These are phyloP conservation scores for Augiades crinisus DNA, from an alignment of 2,888 invertebrate species.

Conservation along the genomic window DNA sequence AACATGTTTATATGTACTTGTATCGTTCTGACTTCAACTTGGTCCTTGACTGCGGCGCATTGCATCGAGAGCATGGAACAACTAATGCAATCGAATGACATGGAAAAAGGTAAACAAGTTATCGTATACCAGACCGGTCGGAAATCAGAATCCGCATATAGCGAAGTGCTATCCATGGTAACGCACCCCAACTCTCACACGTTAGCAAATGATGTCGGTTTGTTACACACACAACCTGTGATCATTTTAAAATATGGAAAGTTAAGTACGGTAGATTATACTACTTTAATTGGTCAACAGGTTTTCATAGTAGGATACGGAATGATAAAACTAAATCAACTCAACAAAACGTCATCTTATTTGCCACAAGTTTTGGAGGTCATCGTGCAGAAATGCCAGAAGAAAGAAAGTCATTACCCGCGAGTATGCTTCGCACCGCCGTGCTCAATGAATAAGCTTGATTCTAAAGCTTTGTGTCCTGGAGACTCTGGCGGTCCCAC, in stretches of 20 bases:
- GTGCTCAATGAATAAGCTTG: background rate
- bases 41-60: slow-evolving; percentile 17
- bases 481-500: slow-evolving; percentile 19
- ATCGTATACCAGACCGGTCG: slow-evolving; percentile 6
- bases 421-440: slow-evolving; percentile 6
- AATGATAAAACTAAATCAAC: background rate
- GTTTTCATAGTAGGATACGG: slow-evolving; percentile 10
- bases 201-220: background rate
- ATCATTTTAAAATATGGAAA: slow-evolving; percentile 6
- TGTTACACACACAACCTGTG: slow-evolving; percentile 10
- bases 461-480: background rate
- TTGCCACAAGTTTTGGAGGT: slow-evolving; percentile 4
- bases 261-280: slow-evolving; percentile 13
- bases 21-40: background rate
- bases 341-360: background rate
- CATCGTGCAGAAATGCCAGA: slow-evolving; percentile 1
- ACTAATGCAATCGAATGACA: no score
- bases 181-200: background rate
- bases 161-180: background rate
- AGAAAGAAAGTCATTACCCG: background rate
- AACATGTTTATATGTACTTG: background rate
- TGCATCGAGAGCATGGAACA: background rate
- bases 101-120: background rate
- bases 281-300: slow-evolving; percentile 5
- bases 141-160: background rate